Percentiles rank a stretch among this genome's conserved stretches.
These are phyloP conservation scores for Acropternis orthonyx DNA, from an alignment of 2,797 vertebrate genomes.

Conservation along the genomic window DNA sequence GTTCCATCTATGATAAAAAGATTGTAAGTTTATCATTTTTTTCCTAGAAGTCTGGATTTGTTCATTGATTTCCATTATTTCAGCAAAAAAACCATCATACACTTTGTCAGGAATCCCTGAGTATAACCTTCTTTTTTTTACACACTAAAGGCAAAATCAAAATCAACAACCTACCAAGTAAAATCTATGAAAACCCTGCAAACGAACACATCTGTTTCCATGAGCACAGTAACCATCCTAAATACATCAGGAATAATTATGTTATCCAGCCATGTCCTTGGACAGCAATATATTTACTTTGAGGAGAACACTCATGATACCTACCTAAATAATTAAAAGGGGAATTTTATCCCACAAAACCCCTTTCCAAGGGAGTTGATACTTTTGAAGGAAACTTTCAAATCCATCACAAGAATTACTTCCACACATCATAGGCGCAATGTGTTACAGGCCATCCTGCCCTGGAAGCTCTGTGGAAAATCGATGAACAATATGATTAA, in stretches of 20 bases:
- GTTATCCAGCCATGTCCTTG: neutral
- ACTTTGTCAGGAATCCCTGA: neutral
- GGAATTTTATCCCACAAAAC: neutral
- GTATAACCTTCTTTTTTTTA: neutral
- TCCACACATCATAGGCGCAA: accelerated
- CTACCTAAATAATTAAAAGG: neutral
- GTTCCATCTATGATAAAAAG: neutral
- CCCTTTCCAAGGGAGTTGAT: neutral
- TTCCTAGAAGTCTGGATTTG: neutral
- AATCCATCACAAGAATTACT: neutral
- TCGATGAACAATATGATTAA: neutral
- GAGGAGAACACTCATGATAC: neutral
- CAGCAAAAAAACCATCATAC: neutral
- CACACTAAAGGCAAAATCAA: neutral
- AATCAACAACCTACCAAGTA: neutral
- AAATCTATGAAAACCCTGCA: neutral
- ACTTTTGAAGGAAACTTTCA: neutral
- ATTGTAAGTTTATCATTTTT: neutral
- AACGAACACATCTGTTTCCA: neutral
- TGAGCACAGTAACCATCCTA: neutral
- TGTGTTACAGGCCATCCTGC: neutral
- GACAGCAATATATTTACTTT: neutral
- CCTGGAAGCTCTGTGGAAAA: neutral
- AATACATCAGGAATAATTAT: neutral
- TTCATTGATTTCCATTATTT: neutral